Conservation (phyloP, 2,888 invertebrate genomes). For the Strigamia maritima region DNA sequence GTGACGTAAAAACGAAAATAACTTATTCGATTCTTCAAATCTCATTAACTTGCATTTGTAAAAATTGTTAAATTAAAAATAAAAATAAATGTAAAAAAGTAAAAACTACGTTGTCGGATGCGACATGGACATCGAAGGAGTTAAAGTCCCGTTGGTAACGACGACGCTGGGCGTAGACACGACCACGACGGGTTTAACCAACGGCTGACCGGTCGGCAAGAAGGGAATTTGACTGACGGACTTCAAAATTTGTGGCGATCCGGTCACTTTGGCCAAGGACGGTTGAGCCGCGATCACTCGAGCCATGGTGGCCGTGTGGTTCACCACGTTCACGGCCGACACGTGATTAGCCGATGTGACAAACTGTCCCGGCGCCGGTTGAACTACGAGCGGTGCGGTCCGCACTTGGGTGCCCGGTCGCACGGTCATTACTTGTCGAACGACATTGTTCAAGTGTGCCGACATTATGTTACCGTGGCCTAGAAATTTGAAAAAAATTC, state of each 20-base stretch:
- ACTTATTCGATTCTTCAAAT: no score
- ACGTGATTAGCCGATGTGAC: constrained; percentile 38
- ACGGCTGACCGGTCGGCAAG: constrained; percentile 36
- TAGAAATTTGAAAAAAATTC: neutral
- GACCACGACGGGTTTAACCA: constrained; percentile 41
- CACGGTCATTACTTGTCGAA: constrained; percentile 40
- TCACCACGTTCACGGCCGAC: constrained; percentile 33
- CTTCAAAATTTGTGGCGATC: constrained; percentile 35
- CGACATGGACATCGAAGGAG: neutral
- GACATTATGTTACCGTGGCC: constrained; percentile 1
- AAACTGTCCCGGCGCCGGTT: constrained; percentile 37
- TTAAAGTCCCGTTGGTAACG: neutral
- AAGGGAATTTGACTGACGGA: constrained; percentile 37
- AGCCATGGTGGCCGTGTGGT: constrained; percentile 36
- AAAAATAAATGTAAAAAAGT: no score
- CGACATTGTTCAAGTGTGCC: constrained; percentile 27
- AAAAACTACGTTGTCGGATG: neutral
- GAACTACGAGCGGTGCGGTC: constrained; percentile 38
- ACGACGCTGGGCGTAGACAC: constrained; percentile 38
- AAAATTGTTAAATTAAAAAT: no score
- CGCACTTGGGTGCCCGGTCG: constrained; percentile 40
- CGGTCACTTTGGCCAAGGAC: constrained; percentile 37
- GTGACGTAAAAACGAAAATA: no score
- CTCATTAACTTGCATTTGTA: no score
- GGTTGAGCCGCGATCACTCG: constrained; percentile 37